Conservation (phyloP, 92 coral and sea anemone genomes). For the Montipora capitata region DNA sequence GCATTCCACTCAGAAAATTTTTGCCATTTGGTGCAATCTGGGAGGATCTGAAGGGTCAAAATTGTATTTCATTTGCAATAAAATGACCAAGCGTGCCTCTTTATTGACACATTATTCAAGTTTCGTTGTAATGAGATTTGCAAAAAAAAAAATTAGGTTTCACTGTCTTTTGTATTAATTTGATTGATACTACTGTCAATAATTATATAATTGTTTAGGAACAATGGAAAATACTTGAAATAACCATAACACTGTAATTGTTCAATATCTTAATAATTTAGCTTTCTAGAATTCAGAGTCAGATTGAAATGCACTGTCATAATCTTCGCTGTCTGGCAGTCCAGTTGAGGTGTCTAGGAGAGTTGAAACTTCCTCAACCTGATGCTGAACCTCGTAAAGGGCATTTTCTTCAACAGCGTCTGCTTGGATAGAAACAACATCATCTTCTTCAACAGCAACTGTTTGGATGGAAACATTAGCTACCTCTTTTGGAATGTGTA, state of each 20-base stretch:
- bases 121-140: conserved; percentile 33
- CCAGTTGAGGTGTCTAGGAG: conserved; percentile 57
- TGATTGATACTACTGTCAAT: conserved; percentile 55
- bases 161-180: conserved; percentile 57
- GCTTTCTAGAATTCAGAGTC: too few relatives aligned
- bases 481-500: too few relatives aligned
- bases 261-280: background rate
- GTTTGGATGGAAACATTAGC: too few relatives aligned
- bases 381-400: conserved; percentile 30
- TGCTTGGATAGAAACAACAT: conserved; percentile 15
- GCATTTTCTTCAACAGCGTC: conserved; percentile 28
- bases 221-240: conserved; percentile 60
- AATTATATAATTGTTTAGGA: conserved; percentile 55
- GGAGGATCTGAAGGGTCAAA: conserved; percentile 30
- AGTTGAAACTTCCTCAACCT: conserved; percentile 65
- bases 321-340: conserved; percentile 22
- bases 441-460: background rate
- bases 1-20: conserved; percentile 21
- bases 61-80: conserved; percentile 37
- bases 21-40: conserved; percentile 37
- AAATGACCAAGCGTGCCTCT: conserved; percentile 45
- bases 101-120: conserved; percentile 28
- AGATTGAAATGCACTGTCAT: too few relatives aligned
- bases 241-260: conserved; percentile 40
- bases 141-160: conserved; percentile 43